Base-by-base conservation (phyloP, 2,797 vertebrate species). In the Halcyon leucocephala region DNA sequence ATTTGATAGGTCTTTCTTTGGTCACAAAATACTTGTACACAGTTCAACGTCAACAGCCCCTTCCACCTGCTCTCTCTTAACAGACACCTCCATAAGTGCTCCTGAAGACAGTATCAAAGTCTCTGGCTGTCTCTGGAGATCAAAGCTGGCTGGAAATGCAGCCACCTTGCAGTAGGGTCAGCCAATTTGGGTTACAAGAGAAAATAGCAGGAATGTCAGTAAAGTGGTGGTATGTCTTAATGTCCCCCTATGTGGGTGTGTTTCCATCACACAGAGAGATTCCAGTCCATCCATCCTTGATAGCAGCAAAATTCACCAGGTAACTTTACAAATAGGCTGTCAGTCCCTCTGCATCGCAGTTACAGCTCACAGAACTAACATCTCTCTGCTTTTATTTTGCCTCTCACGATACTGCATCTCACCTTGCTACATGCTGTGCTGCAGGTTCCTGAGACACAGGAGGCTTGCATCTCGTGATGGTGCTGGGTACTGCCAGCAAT, bases 301-400 rank as follows among this genome's bases (percentile, higher is more conserved):
- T 35, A 39, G 17, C 52, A 58, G 20, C 61, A 58, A 44, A 33
- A 54, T 26, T 57, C n/a, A 46, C 33, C 48, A 70, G 33, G 46
- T 69, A 33, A 29, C 33, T 67, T 35, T 48, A 46, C 25, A 54
- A 64, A 22, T 0, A 18, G 10, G 26, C 35, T 46, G n/a, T n/a
- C 4, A 2, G 5, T 7, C 3, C 5, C 74, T 10, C 31, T 49
- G 28, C 35, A 6, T 55, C 3, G 0, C 64, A 46, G 37, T 15
- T 33, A 22, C 11, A 10, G 37, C 25, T 61, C 48, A 5, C 37
- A 70, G 62, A 33, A 60, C 29, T 16, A 33, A 24, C 85, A 82
- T 25, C 44, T 7, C 21, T 39, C 21, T 0, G 4, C 20, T 29
- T 42, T 79, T 60, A 41, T 46, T 51, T 57, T 26, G 46, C 29